Evolutionary conservation across 2,797 vertebrate genomes (phyloP).

Genomic region (Sebastes alutus): DNA sequence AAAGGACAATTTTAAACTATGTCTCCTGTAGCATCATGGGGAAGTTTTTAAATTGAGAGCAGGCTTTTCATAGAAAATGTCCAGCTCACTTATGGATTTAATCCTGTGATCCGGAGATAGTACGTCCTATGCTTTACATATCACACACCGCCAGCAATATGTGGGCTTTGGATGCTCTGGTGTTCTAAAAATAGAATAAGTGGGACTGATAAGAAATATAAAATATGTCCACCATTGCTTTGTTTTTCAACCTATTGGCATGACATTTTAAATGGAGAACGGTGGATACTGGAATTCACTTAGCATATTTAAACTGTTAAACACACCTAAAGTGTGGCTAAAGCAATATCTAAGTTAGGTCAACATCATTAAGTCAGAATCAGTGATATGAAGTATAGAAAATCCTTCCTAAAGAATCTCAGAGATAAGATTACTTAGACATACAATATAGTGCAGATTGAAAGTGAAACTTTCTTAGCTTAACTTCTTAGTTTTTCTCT

Average conservation of each 20-base stretch:
- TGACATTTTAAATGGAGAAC: not conserved
- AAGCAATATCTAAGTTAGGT: not conserved
- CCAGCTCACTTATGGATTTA: not conserved
- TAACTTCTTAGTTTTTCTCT: not conserved
- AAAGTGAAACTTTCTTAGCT: not conserved
- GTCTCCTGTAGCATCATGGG: not conserved
- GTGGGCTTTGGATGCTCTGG: not conserved
- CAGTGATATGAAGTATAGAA: not conserved
- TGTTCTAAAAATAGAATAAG: constrained; percentile 1
- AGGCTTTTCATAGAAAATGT: constrained; percentile 4
- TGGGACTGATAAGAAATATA: not conserved
- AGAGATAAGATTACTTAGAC: not conserved
- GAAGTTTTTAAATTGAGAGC: not conserved
- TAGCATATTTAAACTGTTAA: not conserved
- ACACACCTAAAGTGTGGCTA: not conserved
- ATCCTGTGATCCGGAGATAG: not conserved
- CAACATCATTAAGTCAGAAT: not conserved
- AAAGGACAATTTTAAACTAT: not conserved
- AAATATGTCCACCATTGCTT: not conserved
- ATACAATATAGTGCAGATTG: not conserved
- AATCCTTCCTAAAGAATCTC: not conserved
- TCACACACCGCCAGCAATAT: not conserved
- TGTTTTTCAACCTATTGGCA: not conserved
- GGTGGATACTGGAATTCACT: not conserved
- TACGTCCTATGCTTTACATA: constrained; percentile 1